A percentile compares a stretch with the other conserved stretches of the same genome.
Conservation (phyloP, 2,888 invertebrate genomes). For the Folsomia candida region DNA sequence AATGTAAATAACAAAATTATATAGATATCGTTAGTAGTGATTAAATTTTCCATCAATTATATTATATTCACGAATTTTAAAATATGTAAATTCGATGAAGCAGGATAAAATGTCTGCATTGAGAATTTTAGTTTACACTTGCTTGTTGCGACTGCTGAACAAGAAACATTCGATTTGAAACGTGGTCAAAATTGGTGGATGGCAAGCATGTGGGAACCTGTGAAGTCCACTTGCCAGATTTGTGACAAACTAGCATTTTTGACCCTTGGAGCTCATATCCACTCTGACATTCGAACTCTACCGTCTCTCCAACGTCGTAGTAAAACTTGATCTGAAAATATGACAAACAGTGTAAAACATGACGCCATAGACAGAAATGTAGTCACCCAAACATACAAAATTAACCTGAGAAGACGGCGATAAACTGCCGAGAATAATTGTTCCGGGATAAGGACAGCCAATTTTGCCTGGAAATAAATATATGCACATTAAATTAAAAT, state of each 20-base stretch:
- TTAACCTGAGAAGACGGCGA: conserved; percentile 65
- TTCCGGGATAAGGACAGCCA: conserved; percentile 83
- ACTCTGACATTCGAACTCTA: conserved; percentile 78
- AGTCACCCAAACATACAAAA: neutral
- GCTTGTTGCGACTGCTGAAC: too few relatives aligned
- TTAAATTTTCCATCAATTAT: too few relatives aligned
- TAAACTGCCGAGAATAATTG: conserved; percentile 80
- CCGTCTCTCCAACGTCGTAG: conserved; percentile 80
- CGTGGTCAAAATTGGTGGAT: neutral
- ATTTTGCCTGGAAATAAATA: conserved; percentile 64
- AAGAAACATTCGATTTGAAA: neutral
- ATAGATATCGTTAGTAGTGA: too few relatives aligned
- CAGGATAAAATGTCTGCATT: too few relatives aligned
- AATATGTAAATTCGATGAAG: too few relatives aligned
- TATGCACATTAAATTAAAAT: conserved; percentile 1
- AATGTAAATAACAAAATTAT: too few relatives aligned
- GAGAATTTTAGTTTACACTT: too few relatives aligned
- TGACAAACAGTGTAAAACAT: neutral
- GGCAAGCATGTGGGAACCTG: conserved; percentile 71
- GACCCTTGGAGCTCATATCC: conserved; percentile 73
- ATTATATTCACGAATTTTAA: too few relatives aligned
- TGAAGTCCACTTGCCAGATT: conserved; percentile 82
- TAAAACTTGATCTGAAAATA: conserved; percentile 79
- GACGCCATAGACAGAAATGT: neutral
- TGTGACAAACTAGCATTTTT: conserved; percentile 73